Evolutionary conservation across 1,140 invertebrate genomes (phyloP).

Genomic region (Drosophila kurseongensis): DNA sequence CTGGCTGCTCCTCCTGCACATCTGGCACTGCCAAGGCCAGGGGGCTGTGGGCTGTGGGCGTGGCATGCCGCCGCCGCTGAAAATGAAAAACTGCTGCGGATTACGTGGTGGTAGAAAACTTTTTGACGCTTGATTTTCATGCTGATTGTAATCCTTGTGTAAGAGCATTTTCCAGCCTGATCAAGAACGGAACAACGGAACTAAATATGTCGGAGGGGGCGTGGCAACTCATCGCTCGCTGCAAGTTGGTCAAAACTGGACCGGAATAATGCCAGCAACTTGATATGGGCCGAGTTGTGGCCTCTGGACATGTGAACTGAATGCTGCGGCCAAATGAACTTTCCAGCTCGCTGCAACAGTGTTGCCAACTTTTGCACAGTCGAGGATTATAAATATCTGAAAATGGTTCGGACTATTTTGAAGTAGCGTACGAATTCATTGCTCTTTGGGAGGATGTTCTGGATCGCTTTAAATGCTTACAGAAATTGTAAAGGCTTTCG

Average conservation of each 20-base stretch:
- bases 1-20: not conserved
- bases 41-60: slow-evolving; percentile 21
- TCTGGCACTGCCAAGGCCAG: slow-evolving; percentile 26
- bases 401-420: not conserved
- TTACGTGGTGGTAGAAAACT: slow-evolving; percentile 57
- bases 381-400: not conserved
- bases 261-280: not conserved
- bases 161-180: slow-evolving; percentile 16
- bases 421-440: not conserved
- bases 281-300: not conserved
- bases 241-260: slow-evolving; percentile 11
- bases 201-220: slow-evolving; percentile 19
- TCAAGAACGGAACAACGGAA: slow-evolving; percentile 18
- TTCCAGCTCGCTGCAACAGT: slow-evolving; percentile 14
- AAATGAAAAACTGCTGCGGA: slow-evolving; percentile 61
- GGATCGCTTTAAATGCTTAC: too few relatives aligned
- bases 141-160: slow-evolving; percentile 69
- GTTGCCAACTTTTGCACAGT: not conserved
- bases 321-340: slow-evolving; percentile 15
- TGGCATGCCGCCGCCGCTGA: slow-evolving; percentile 25
- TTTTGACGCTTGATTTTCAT: slow-evolving; percentile 77
- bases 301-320: slow-evolving; percentile 6
- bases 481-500: too few relatives aligned
- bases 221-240: slow-evolving; percentile 14
- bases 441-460: not conserved